Evolutionary conservation across 1,140 invertebrate species (phyloP), one percentile per base, ranked within the genome.

Genomic region (Eupristina koningsbergeri): DNA sequence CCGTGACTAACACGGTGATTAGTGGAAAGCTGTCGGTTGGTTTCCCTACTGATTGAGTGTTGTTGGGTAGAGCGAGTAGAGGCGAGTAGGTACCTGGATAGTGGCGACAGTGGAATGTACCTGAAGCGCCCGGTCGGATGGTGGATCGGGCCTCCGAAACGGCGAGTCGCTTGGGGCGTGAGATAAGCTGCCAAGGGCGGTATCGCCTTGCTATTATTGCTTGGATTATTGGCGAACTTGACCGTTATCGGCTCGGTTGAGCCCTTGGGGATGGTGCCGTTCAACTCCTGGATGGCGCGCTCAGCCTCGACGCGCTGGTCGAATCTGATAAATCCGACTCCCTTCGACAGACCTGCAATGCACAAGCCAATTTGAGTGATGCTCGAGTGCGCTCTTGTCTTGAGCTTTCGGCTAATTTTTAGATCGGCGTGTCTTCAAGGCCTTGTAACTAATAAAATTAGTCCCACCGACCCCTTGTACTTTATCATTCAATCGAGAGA

Each of bases 141-240:
- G 93, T 98, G 97, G 90, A 99, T 98, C 88, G 96, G 97, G 92
- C 96, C 97, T 93, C 97, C 97, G 93, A 96, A 98, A 87, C 97
- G 94, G 84, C 97, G 93, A 89, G 95, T 93, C 88, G 96, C 93
- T 89, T 96, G 96, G 34, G 97, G 96, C 86, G 97, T 95, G 88
- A 99, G 93, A 92, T 99, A 99, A 61, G 98, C 98, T 50, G 97
- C 96, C 90, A 99, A 93, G 50, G 98, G 97, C 87, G 97, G 96
- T 91, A 98, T 94, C 84, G 96, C 96, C 93, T 98, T 98, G 90
- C 96, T 96, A 93, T 97, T 97, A 94, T 97, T 98, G 93, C 97
- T 98, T n/a, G 97, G 97, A 92, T 98, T 99, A 93, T 99, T 99
- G 85, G 99, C 99, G 93, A 99, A 99, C 93, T 99, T 99, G 85